Percentiles rank a stretch among this genome's conserved stretches.
Evolutionary conservation across 2,888 invertebrate genomes (phyloP).

Genomic region (Julus scanicus): DNA sequence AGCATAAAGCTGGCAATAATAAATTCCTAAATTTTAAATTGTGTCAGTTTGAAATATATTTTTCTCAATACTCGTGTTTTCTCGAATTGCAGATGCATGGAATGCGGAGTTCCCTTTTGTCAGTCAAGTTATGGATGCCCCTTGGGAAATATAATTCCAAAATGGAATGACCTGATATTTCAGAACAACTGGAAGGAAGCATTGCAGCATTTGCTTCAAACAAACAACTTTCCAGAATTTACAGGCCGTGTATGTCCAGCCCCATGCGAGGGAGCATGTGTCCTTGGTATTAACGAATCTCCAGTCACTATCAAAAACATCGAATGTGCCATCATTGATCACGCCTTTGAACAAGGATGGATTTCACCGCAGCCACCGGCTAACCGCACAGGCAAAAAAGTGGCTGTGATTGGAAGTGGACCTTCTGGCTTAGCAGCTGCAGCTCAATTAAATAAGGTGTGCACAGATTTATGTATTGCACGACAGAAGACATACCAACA

Average conservation of each 20-base stretch:
- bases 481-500: not conserved
- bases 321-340: slow-evolving; percentile 98
- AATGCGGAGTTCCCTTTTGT: slow-evolving; percentile 99
- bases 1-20: not conserved
- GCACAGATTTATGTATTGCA: not conserved
- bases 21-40: not conserved
- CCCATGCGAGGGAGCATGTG: slow-evolving; percentile 98
- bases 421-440: slow-evolving; percentile 92
- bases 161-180: slow-evolving; percentile 97
- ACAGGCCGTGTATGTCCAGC: slow-evolving; percentile 88
- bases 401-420: slow-evolving; percentile 94
- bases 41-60: not conserved
- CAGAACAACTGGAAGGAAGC: slow-evolving; percentile 94
- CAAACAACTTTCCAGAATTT: slow-evolving; percentile 99
- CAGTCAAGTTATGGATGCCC: slow-evolving; percentile 96
- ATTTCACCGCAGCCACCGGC: slow-evolving; percentile 84
- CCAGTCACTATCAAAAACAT: slow-evolving; percentile 99
- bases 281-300: slow-evolving; percentile 93
- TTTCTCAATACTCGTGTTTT: not conserved
- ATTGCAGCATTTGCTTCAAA: slow-evolving; percentile 89
- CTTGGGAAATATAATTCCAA: slow-evolving; percentile 97
- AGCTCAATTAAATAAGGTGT: slow-evolving; percentile 90
- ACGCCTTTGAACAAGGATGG: slow-evolving; percentile 97
- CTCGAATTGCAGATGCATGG: slow-evolving; percentile 80
- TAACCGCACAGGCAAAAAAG: slow-evolving; percentile 79